Evolutionary conservation across 2,888 invertebrate genomes (phyloP).

Genomic region (Pachliopta kotzebuea): DNA sequence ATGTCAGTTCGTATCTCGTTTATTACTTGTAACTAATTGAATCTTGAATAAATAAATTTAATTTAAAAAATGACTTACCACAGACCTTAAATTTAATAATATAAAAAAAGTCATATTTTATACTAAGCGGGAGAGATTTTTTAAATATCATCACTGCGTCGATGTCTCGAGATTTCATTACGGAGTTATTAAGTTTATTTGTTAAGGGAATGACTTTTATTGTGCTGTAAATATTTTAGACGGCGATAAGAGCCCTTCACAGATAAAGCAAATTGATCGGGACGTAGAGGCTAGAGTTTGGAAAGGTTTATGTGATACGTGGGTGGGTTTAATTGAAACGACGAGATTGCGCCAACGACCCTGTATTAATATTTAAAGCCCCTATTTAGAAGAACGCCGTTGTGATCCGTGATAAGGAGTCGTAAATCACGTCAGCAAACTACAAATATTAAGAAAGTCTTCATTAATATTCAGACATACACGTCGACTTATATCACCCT

Average conservation of each 20-base stretch:
- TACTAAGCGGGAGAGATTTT: slow-evolving; percentile 11
- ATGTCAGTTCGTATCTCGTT: slow-evolving; percentile 19
- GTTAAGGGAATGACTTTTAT: slow-evolving; percentile 69
- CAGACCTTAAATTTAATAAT: not conserved
- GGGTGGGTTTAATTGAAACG: slow-evolving; percentile 70
- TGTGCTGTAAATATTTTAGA: slow-evolving; percentile 77
- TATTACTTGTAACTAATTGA: slow-evolving; percentile 16
- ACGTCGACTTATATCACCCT: slow-evolving; percentile 34
- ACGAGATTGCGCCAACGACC: slow-evolving; percentile 64
- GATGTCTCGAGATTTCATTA: slow-evolving; percentile 55
- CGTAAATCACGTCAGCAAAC: slow-evolving; percentile 23
- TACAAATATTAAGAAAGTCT: slow-evolving; percentile 6
- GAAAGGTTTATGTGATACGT: slow-evolving; percentile 61
- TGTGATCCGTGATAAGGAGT: slow-evolving; percentile 41
- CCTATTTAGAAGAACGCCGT: slow-evolving; percentile 51
- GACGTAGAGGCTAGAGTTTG: slow-evolving; percentile 32
- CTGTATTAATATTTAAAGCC: slow-evolving; percentile 65
- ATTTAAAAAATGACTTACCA: not conserved
- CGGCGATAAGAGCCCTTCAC: slow-evolving; percentile 61
- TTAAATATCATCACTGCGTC: slow-evolving; percentile 23
- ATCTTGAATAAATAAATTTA: slow-evolving; percentile 1
- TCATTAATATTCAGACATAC: slow-evolving; percentile 18
- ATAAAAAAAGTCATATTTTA: not conserved
- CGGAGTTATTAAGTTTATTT: slow-evolving; percentile 69
- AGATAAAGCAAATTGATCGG: slow-evolving; percentile 78